Conservation (phyloP, 2,888 invertebrate genomes). For the Timema podura region DNA sequence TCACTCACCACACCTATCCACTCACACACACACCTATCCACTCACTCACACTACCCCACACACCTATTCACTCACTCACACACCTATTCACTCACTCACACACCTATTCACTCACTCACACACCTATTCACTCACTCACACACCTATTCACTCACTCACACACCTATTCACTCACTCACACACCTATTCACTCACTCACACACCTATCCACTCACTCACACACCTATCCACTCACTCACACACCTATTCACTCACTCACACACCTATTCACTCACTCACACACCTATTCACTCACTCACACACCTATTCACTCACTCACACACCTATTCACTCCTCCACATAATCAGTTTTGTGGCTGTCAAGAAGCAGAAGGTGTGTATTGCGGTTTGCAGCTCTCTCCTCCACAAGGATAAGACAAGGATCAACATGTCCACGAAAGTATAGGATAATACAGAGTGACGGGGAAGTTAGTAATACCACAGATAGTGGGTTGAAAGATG, state of each 20-base stretch:
- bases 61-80: neutral
- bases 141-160: neutral
- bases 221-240: neutral
- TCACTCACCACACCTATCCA: neutral
- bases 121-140: neutral
- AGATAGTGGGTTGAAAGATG: no score
- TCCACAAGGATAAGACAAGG: no score
- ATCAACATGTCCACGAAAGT: no score
- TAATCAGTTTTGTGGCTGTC: neutral
- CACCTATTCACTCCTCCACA: neutral
- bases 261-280: neutral
- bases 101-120: neutral
- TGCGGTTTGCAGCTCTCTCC: no score
- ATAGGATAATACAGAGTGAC: no score
- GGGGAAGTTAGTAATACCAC: no score
- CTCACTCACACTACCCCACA: neutral
- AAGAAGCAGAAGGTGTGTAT: no score
- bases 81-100: neutral
- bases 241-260: neutral
- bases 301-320: neutral
- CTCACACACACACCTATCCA: neutral
- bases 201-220: neutral
- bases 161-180: neutral
- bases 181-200: neutral
- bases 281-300: neutral